phyloP scores from a whole-genome alignment of 2,888 invertebrate genomes.

The Eilema sororculum region DNA sequence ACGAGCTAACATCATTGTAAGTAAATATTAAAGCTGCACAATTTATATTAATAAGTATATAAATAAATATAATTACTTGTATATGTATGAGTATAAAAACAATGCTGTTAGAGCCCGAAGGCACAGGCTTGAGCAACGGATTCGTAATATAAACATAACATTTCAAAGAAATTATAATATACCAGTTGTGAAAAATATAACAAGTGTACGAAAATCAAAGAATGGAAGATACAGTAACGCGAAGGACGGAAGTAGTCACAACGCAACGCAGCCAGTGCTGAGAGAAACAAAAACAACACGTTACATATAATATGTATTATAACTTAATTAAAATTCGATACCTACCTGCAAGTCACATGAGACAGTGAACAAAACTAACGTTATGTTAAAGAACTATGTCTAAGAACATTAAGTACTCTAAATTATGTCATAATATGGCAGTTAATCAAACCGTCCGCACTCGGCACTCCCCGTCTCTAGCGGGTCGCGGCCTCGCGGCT shows the following conservation, averaged over 20 bases:
- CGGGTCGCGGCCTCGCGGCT: constrained; percentile 58
- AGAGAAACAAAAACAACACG: constrained; percentile 70
- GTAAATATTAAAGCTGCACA: constrained; percentile 87
- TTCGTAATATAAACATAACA: constrained; percentile 67
- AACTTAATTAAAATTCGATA: constrained; percentile 80
- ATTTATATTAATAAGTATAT: constrained; percentile 84
- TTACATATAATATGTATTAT: constrained; percentile 62
- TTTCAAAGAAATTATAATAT: constrained; percentile 64
- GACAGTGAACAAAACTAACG: constrained; percentile 75
- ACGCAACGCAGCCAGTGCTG: constrained; percentile 63
- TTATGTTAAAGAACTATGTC: constrained; percentile 74
- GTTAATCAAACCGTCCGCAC: constrained; percentile 85
- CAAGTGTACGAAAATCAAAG: constrained; percentile 72
- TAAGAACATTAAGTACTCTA: constrained; percentile 80
- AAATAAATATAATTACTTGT: constrained; percentile 81
- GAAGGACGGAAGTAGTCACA: constrained; percentile 61
- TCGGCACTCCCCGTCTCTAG: constrained; percentile 71
- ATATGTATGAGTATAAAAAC: constrained; percentile 78
- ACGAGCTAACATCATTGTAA: constrained; percentile 86
- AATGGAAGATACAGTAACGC: constrained; percentile 64
- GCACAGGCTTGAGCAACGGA: constrained; percentile 82
- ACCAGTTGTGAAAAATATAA: constrained; percentile 78
- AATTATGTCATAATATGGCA: constrained; percentile 87
- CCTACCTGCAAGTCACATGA: constrained; percentile 79
- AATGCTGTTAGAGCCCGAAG: constrained; percentile 76